phyloP scores from a whole-genome alignment of 2,113 vertebrate species.

The Clupea harengus region DNA sequence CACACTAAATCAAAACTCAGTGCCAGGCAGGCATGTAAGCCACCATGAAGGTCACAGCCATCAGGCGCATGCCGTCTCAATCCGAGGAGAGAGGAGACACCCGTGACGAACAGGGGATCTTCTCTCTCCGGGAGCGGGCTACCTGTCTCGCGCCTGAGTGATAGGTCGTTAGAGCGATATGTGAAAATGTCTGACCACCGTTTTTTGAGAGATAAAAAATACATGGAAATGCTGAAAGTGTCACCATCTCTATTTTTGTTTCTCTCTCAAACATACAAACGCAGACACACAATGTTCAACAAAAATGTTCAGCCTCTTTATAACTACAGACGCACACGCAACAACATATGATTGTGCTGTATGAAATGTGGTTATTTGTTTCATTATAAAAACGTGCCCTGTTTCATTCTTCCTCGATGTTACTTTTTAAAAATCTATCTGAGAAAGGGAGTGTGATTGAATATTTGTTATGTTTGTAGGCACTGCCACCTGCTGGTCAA shows the following conservation, averaged over 20 bases:
- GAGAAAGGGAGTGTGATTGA: background rate
- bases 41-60: constrained; percentile 99
- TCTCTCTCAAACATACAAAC: background rate
- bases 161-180: constrained; percentile 16
- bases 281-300: background rate
- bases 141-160: constrained; percentile 32
- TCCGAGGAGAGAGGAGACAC: constrained; percentile 84
- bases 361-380: background rate
- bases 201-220: background rate
- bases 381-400: background rate
- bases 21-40: constrained; percentile 99
- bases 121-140: constrained; percentile 40
- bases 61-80: constrained; percentile 97
- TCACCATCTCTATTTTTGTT: background rate
- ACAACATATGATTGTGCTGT: background rate
- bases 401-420: background rate
- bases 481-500: constrained; percentile 46
- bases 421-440: background rate
- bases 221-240: constrained; percentile 12
- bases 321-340: background rate
- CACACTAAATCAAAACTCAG: constrained; percentile 99
- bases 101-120: constrained; percentile 46
- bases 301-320: background rate
- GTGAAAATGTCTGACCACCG: constrained; percentile 15
- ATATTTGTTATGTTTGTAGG: background rate